A percentile compares a stretch with the other conserved stretches of the same genome.
Evolutionary conservation across 2,113 vertebrate species (phyloP).

Genomic region (Pterocles gutturalis): DNA sequence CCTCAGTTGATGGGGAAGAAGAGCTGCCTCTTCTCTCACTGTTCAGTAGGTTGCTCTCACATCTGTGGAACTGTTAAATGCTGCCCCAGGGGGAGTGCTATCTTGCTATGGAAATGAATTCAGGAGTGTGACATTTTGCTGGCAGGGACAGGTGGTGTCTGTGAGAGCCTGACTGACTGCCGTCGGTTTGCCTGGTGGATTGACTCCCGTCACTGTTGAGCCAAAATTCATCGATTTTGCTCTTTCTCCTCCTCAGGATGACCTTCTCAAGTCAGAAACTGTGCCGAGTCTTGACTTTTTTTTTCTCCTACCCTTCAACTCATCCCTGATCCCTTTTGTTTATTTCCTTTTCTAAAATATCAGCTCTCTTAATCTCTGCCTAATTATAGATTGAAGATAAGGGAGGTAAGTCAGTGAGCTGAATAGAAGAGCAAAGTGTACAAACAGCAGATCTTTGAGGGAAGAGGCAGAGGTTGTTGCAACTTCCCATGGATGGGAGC

Average conservation of each 20-base stretch:
- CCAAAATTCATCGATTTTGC: slow-evolving; percentile 55
- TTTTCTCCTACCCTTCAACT: not conserved
- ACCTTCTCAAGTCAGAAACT: slow-evolving; percentile 54
- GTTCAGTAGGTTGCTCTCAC: slow-evolving; percentile 13
- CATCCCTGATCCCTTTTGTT: not conserved
- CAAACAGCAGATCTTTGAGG: not conserved
- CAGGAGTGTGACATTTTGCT: slow-evolving; percentile 67
- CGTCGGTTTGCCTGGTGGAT: slow-evolving; percentile 54
- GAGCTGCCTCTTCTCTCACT: not conserved
- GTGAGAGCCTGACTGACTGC: slow-evolving; percentile 46
- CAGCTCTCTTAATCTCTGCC: not conserved
- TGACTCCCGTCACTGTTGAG: slow-evolving; percentile 36
- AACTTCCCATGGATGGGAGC: not conserved
- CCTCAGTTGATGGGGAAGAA: not conserved
- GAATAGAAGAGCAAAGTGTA: not conserved
- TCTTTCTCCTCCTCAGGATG: not conserved
- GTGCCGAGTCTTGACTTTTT: not conserved
- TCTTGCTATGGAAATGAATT: slow-evolving; percentile 73
- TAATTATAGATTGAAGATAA: slow-evolving; percentile 56
- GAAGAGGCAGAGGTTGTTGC: not conserved
- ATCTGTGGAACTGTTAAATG: slow-evolving; percentile 27
- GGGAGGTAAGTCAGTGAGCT: not conserved
- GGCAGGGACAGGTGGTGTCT: slow-evolving; percentile 27
- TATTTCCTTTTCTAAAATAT: not conserved
- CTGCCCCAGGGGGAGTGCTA: not conserved